Evolutionary conservation across 35 echinoderm and acorn worm species (phyloP).

Genomic region (Lytechinus pictus): DNA sequence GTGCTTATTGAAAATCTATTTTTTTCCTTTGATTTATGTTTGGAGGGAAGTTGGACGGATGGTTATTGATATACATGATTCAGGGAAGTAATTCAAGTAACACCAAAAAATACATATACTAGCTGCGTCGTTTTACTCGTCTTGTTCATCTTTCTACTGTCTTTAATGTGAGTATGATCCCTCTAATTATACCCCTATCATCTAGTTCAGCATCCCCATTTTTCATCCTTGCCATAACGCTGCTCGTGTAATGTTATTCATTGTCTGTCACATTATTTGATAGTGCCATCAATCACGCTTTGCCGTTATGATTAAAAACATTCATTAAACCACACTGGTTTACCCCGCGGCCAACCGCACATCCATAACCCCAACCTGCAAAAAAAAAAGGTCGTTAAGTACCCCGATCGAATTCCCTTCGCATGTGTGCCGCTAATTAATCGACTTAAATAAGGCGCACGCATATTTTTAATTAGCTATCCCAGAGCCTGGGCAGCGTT

Average conservation of each 20-base stretch:
- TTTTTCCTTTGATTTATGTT: no score
- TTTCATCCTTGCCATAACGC: background rate
- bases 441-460: constrained; percentile 9
- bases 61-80: no score
- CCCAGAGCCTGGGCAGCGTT: background rate
- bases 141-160: background rate
- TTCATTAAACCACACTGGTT: background rate
- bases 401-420: background rate
- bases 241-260: background rate
- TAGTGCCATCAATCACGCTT: background rate
- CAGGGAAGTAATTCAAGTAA: no score
- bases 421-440: constrained; percentile 10
- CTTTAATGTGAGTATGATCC: background rate
- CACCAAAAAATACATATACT: no score
- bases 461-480: background rate
- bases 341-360: background rate
- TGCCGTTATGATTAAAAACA: background rate
- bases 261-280: background rate
- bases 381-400: background rate
- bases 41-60: no score
- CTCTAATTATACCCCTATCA: background rate
- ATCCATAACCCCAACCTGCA: background rate
- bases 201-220: background rate
- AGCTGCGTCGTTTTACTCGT: background rate
- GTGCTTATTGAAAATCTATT: no score